Conservation (phyloP, 1,140 invertebrate genomes). For the Scaptomyza montana region DNA sequence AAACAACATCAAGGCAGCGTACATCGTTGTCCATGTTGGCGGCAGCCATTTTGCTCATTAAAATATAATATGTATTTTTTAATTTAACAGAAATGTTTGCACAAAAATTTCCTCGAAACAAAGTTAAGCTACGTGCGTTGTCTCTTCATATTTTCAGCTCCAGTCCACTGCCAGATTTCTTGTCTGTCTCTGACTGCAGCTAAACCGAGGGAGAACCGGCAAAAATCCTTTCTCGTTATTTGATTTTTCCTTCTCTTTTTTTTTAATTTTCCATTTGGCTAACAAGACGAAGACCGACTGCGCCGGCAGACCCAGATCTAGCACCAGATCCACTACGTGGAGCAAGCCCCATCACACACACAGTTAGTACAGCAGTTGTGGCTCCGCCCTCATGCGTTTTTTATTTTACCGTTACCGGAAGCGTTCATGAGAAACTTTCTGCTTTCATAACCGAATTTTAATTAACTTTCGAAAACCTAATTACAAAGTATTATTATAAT, state of each 20-base stretch:
- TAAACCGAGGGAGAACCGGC: conserved; percentile 23
- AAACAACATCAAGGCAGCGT: conserved; percentile 33
- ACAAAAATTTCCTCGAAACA: conserved; percentile 83
- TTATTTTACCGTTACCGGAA: conserved; percentile 77
- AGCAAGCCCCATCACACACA: background rate
- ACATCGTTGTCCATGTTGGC: conserved; percentile 23
- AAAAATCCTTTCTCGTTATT: conserved; percentile 30
- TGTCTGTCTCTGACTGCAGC: conserved; percentile 49
- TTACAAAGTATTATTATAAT: conserved; percentile 84
- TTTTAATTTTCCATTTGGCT: conserved; percentile 50
- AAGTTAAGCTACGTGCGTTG: conserved; percentile 60
- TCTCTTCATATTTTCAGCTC: conserved; percentile 31
- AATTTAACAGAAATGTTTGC: conserved; percentile 84
- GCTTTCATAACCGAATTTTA: conserved; percentile 84
- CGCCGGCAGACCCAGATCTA: conserved; percentile 18
- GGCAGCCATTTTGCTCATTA: conserved; percentile 83
- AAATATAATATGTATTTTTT: conserved; percentile 84
- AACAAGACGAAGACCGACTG: conserved; percentile 35
- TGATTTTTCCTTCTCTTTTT: conserved; percentile 1
- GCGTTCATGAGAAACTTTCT: conserved; percentile 84
- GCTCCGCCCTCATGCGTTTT: conserved; percentile 65
- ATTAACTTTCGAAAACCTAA: conserved; percentile 84
- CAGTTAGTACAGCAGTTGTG: conserved; percentile 5
- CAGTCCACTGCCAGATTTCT: conserved; percentile 21
- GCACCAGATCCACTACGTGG: conserved; percentile 19